These are phyloP conservation scores for Drosophila pullipes DNA, from an alignment of 2,888 invertebrate genomes.

Conservation along the genomic window DNA sequence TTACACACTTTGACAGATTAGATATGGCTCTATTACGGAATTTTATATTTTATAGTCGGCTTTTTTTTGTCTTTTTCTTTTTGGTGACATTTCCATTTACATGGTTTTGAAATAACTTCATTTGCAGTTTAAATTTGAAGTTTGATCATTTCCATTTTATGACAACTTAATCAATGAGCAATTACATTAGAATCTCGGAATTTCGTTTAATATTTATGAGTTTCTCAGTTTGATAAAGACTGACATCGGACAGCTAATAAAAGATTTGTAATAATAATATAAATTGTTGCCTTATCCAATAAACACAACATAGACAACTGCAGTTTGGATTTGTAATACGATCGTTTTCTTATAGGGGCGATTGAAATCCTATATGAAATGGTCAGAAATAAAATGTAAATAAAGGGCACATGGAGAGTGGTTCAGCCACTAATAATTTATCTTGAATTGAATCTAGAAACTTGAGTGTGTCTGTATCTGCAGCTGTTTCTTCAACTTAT, in stretches of 20 bases:
- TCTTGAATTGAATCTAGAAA: slow-evolving; percentile 8
- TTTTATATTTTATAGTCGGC: slow-evolving; percentile 26
- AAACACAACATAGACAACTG: slow-evolving; percentile 28
- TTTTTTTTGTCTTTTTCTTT: slow-evolving; percentile 6
- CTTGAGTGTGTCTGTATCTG: slow-evolving; percentile 6
- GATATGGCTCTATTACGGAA: slow-evolving; percentile 51
- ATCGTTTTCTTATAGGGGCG: slow-evolving; percentile 59
- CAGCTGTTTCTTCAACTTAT: slow-evolving; percentile 33
- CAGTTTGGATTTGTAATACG: slow-evolving; percentile 46
- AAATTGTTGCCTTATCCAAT: slow-evolving; percentile 44
- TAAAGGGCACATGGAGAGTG: neutral
- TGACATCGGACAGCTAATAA: slow-evolving; percentile 62
- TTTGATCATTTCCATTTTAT: slow-evolving; percentile 20
- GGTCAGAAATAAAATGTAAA: slow-evolving; percentile 7
- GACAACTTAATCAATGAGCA: slow-evolving; percentile 58
- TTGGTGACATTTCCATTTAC: slow-evolving; percentile 22
- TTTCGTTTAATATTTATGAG: slow-evolving; percentile 37
- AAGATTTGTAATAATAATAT: slow-evolving; percentile 35
- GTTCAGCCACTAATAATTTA: slow-evolving; percentile 1
- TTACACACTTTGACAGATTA: slow-evolving; percentile 56
- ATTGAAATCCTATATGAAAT: slow-evolving; percentile 36
- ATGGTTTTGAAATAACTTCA: neutral
- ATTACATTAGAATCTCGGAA: slow-evolving; percentile 47
- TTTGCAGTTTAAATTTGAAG: neutral
- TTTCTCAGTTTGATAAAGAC: slow-evolving; percentile 59